Evolutionary conservation across 1,140 invertebrate species (phyloP).

Genomic region (Ridgeia piscesae): DNA sequence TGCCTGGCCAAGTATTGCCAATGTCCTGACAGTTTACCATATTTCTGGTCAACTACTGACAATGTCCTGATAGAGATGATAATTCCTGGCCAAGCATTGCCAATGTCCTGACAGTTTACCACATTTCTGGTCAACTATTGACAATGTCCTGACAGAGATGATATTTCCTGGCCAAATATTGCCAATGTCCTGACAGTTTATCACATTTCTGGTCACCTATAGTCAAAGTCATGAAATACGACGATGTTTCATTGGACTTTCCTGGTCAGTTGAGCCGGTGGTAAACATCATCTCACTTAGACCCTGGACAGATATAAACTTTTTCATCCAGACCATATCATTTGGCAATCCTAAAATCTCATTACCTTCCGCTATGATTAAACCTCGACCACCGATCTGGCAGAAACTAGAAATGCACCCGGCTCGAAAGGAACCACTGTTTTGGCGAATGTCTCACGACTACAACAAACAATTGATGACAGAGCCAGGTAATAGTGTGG

Average conservation of each 20-base stretch:
- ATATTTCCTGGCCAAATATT: neutral
- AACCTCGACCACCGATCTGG: neutral
- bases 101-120: neutral
- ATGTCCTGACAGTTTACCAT: neutral
- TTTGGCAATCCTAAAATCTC: neutral
- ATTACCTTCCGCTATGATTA: neutral
- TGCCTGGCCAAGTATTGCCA: neutral
- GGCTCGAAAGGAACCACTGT: neutral
- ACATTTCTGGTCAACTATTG: neutral
- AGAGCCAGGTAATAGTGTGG: neutral
- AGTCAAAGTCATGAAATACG: neutral
- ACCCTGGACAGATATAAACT: neutral
- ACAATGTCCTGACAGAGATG: neutral
- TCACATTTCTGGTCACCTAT: neutral
- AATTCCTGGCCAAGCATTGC: neutral
- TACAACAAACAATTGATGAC: neutral
- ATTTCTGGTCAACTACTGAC: neutral
- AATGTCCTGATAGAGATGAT: neutral
- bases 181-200: neutral
- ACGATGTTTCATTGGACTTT: neutral
- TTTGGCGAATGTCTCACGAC: neutral
- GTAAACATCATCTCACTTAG: neutral
- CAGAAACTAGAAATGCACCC: too few relatives aligned
- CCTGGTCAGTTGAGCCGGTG: too few relatives aligned
- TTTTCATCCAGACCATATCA: neutral